Base-by-base conservation (phyloP, 2,797 vertebrate species). In the Platyrinchus mystaceus region DNA sequence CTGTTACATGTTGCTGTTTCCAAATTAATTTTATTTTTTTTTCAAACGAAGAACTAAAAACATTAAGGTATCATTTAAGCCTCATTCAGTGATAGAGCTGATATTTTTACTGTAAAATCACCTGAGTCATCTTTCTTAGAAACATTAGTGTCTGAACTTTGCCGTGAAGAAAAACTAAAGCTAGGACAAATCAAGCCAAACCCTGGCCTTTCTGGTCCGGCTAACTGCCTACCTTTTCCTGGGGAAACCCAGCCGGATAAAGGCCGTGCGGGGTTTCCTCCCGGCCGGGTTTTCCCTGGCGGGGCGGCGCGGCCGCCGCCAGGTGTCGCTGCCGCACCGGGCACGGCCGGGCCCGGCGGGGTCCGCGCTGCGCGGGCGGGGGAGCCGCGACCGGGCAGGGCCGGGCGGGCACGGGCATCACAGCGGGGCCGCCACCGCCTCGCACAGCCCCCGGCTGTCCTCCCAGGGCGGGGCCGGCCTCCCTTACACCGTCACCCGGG, bases 251-350 rank as follows among this genome's bases (percentile, higher is more conserved):
- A 62, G 26, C 12, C 20, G 1, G 9, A 7, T 0, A 1, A n/a
- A 3, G 2, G 2, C 7, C 2, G 4, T 1, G 60, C 2, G 58
- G 4, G 24, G 36, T 11, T 62, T 37, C 27, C 15, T 14, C 15
- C 7, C 5, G 13, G 12, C 23, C 1, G 19, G 10, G 32, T 23
- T 12, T 14, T 37, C 36, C 26, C 36, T 36, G 84, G 5, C 16
- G 41, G 52, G 28, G n/a, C 13, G 14, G 15, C 5, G 0, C 3
- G 0, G 4, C 1, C 1, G 15, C 78, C 93, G 83, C 90, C 9
- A 67, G 93, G 83, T 87, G 93, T 50, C 93, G 53, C 86, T 87
- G 86, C 82, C 67, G 86, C 86, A 78, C 82, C 77, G 52, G 56
- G 3, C 6, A 91, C 85, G 9, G 59, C 58, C 23, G 17, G 27